Conservation (phyloP, 1,140 invertebrate genomes). For the Coenobita brevimanus region DNA sequence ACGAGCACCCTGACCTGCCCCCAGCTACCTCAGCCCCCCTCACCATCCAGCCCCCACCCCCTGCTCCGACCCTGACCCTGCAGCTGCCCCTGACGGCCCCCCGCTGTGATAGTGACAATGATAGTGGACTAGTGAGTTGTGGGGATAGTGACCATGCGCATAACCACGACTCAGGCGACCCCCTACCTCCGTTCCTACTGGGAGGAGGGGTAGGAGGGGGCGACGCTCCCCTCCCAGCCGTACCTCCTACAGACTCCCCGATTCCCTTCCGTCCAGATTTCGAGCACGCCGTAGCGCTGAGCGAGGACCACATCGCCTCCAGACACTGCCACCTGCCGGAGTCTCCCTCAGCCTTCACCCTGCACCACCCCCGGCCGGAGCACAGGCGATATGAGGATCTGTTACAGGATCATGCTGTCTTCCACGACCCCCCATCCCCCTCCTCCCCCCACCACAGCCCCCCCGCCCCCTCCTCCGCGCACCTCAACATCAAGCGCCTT, state of each 20-base stretch:
- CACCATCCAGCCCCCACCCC: background rate
- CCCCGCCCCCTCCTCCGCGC: background rate
- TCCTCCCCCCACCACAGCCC: background rate
- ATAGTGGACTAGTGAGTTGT: constrained; percentile 47
- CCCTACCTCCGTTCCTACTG: constrained; percentile 16
- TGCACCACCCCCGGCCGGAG: constrained; percentile 1
- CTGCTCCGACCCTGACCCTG: background rate
- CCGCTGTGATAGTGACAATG: constrained; percentile 60
- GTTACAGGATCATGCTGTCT: constrained; percentile 28
- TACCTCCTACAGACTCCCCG: constrained; percentile 30
- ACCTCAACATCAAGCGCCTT: background rate
- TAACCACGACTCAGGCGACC: constrained; percentile 2
- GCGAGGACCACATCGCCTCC: background rate
- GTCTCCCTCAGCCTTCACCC: background rate
- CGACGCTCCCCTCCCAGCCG: constrained; percentile 20
- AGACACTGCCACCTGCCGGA: background rate
- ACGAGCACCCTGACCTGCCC: constrained; percentile 6
- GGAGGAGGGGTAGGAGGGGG: background rate
- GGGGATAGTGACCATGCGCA: constrained; percentile 52
- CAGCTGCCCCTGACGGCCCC: constrained; percentile 41
- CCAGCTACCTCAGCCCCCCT: constrained; percentile 12
- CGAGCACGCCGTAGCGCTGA: constrained; percentile 22
- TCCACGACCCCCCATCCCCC: background rate
- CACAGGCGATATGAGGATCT: background rate
- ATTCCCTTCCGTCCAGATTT: constrained; percentile 55